Percentiles rank a stretch among this genome's conserved stretches.
These are phyloP conservation scores for Acanthosepion lycidas DNA, from an alignment of 2,888 invertebrate genomes.

Conservation along the genomic window DNA sequence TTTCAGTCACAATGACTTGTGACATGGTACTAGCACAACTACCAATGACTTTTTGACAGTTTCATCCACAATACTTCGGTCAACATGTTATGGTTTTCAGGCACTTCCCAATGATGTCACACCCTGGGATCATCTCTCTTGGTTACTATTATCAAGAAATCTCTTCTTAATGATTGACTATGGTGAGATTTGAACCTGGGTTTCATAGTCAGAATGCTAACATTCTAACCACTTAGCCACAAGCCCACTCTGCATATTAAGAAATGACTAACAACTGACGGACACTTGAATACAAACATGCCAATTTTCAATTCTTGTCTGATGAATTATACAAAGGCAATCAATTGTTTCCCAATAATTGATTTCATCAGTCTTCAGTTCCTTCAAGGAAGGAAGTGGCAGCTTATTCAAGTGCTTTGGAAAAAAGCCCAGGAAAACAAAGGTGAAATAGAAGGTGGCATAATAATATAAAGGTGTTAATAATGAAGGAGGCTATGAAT, in stretches of 20 bases:
- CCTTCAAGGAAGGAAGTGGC: background rate
- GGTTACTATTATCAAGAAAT: too few species aligned
- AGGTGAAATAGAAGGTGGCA: background rate
- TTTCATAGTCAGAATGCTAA: too few species aligned
- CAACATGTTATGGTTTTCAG: too few species aligned
- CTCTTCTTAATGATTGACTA: too few species aligned
- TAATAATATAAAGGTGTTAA: background rate
- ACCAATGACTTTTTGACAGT: too few species aligned
- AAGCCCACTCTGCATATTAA: background rate
- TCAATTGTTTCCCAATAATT: slow-evolving; percentile 15
- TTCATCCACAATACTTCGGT: too few species aligned
- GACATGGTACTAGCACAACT: too few species aligned
- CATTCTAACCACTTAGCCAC: too few species aligned
- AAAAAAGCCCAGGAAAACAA: slow-evolving; percentile 13
- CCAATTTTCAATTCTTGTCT: background rate
- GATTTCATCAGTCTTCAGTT: background rate
- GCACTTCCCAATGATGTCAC: too few species aligned
- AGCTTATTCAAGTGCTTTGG: background rate
- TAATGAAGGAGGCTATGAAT: slow-evolving; percentile 4
- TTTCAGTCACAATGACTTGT: too few species aligned
- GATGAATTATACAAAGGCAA: background rate
- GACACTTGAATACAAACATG: background rate
- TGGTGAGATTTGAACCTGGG: too few species aligned
- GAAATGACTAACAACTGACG: background rate
- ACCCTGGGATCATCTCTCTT: too few species aligned